phyloP scores from a whole-genome alignment of 2,113 vertebrate species.

The Motacilla tschutschensis region DNA sequence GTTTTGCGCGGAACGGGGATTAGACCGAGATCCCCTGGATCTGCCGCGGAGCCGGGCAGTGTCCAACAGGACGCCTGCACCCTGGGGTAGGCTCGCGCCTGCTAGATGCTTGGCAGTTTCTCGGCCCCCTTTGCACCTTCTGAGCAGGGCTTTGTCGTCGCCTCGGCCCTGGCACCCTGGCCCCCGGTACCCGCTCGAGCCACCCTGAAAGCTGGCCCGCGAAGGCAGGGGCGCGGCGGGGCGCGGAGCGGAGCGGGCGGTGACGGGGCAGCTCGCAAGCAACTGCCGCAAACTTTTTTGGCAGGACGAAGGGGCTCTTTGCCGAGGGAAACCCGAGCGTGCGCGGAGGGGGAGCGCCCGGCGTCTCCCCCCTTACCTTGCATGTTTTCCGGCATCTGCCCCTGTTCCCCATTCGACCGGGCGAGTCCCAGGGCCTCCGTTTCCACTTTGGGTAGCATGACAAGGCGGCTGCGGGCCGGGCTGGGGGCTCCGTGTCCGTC shows the following conservation, averaged over 20 bases:
- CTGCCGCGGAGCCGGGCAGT: neutral
- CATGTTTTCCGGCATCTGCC: slow-evolving; percentile 94
- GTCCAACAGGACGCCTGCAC: neutral
- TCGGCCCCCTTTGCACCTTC: neutral
- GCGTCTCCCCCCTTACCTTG: slow-evolving; percentile 85
- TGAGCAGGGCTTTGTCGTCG: neutral
- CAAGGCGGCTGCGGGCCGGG: slow-evolving; percentile 81
- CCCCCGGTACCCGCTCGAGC: neutral
- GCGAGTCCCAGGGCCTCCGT: slow-evolving; percentile 91
- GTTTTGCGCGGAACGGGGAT: neutral
- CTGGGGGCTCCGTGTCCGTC: slow-evolving; percentile 74
- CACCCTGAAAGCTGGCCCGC: neutral
- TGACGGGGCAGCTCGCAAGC: neutral
- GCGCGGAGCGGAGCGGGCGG: neutral
- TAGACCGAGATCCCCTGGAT: neutral
- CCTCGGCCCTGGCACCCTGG: neutral
- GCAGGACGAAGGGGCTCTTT: neutral
- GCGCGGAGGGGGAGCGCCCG: neutral
- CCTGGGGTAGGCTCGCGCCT: neutral
- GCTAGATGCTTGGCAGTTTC: neutral
- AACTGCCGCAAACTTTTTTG: slow-evolving; percentile 15
- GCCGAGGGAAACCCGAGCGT: neutral
- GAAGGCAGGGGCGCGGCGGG: neutral
- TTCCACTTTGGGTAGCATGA: slow-evolving; percentile 98
- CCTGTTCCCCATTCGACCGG: slow-evolving; percentile 94